phyloP scores from a whole-genome alignment of 2,113 vertebrate species.

The Microcebus griseorufus region DNA sequence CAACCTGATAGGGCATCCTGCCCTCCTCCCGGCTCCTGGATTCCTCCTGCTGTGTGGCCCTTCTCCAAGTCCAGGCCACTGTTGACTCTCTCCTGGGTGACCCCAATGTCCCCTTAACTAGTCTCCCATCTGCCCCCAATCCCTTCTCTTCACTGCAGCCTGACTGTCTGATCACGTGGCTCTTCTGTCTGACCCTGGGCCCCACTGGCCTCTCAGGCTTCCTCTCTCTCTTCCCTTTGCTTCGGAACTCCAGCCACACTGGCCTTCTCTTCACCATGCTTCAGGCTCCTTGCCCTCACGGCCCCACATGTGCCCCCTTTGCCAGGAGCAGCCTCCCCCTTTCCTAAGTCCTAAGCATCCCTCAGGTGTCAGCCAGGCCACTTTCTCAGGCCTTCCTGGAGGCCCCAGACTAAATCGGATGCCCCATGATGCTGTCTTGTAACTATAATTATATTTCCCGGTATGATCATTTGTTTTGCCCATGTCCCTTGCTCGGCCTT shows the following conservation, averaged over 20 bases:
- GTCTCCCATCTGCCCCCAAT: background rate
- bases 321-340: background rate
- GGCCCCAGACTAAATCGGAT: background rate
- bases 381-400: background rate
- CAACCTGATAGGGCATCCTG: background rate
- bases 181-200: background rate
- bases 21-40: no score
- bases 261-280: background rate
- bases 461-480: background rate
- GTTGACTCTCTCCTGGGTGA: background rate
- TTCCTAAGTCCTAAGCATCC: background rate
- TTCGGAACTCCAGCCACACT: background rate
- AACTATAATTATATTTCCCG: background rate
- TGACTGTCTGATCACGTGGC: background rate
- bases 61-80: background rate
- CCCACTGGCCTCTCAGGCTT: no score
- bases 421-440: fast-evolving
- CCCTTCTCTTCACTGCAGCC: background rate
- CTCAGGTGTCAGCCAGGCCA: background rate
- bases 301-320: no score
- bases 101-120: background rate
- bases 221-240: background rate
- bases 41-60: background rate
- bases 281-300: background rate
- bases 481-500: background rate